Evolutionary conservation across 2,888 invertebrate species (phyloP).

Genomic region (Noctua pronuba): DNA sequence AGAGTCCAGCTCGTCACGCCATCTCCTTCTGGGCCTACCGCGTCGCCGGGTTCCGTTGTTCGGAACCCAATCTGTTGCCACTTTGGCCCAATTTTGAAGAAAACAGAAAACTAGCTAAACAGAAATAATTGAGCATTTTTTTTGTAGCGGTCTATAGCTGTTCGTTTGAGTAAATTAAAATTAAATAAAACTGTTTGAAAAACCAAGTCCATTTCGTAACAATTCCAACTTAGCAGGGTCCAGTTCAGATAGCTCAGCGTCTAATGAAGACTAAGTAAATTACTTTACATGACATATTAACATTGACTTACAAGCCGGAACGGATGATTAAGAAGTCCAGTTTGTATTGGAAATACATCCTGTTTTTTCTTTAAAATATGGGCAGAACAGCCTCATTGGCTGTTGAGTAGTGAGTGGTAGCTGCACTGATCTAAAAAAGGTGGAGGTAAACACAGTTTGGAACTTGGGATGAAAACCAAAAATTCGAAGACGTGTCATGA

Average conservation of each 20-base stretch:
- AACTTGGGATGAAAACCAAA: neutral
- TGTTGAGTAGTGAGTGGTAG: neutral
- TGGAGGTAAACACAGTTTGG: neutral
- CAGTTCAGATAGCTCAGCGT: constrained; percentile 4
- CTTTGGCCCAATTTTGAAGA: no score
- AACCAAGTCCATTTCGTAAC: neutral
- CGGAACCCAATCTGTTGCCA: no score
- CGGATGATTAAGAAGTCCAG: neutral
- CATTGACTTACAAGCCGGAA: constrained; percentile 28
- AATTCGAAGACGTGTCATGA: neutral
- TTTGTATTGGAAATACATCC: neutral
- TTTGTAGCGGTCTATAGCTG: neutral
- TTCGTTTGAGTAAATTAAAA: constrained; percentile 1
- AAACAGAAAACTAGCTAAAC: no score
- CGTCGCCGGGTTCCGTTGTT: no score
- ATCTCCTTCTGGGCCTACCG: no score
- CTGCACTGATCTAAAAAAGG: neutral
- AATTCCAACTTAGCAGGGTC: constrained; percentile 15
- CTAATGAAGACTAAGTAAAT: constrained; percentile 7
- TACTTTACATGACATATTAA: constrained; percentile 20
- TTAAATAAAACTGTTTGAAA: neutral
- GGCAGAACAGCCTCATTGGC: neutral
- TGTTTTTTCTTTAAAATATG: neutral
- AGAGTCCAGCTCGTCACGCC: no score
- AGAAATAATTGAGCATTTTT: constrained; percentile 7